Evolutionary conservation across 2,113 vertebrate genomes (phyloP).

Genomic region (Bombycilla garrulus): DNA sequence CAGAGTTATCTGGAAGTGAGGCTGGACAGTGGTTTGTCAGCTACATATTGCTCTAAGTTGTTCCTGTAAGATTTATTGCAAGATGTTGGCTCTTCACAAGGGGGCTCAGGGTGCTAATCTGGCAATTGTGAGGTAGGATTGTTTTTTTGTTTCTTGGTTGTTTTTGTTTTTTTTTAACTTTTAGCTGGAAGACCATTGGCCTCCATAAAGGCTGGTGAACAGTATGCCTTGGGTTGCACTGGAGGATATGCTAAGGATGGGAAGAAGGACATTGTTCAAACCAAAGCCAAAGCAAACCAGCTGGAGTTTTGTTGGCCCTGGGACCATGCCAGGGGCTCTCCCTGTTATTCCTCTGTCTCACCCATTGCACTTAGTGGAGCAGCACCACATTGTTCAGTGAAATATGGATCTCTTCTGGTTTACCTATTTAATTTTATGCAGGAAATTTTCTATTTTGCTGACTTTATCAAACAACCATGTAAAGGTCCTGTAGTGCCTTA

Average conservation of each 20-base stretch:
- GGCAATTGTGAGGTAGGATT: not conserved
- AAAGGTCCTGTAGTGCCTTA: not conserved
- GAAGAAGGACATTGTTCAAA: not conserved
- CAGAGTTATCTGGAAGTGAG: not conserved
- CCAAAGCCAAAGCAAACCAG: not conserved
- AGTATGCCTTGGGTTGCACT: not conserved
- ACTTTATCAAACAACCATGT: not conserved
- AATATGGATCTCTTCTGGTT: not conserved
- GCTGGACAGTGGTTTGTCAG: not conserved
- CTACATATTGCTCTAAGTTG: rapidly evolving
- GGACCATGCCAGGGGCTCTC: not conserved
- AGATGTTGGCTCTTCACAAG: not conserved
- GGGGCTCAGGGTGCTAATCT: not conserved
- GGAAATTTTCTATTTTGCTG: not conserved
- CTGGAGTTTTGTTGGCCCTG: not conserved
- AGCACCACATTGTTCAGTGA: not conserved
- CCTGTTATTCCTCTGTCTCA: not conserved
- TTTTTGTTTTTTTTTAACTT: not conserved
- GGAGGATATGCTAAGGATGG: not conserved
- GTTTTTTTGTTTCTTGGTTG: not conserved
- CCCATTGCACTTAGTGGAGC: not conserved
- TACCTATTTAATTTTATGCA: not conserved
- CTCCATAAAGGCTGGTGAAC: not conserved
- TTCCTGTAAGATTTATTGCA: not conserved
- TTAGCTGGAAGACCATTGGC: not conserved